A percentile compares a stretch with the other conserved stretches of the same genome.
Evolutionary conservation across 2,797 vertebrate genomes (phyloP).

Genomic region (Enteromius mattozi): DNA sequence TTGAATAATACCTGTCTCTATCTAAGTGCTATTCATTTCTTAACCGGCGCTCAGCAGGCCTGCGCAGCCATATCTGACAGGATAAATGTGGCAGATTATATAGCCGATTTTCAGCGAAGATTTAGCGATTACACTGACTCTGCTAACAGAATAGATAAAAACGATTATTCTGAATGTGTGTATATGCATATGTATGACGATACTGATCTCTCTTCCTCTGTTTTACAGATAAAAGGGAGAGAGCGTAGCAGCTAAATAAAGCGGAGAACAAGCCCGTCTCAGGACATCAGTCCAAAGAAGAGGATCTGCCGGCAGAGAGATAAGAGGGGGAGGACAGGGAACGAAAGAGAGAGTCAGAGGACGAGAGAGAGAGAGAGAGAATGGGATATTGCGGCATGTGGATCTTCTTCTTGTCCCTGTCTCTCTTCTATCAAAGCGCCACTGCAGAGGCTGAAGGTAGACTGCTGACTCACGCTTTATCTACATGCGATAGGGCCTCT

Average conservation of each 20-base stretch:
- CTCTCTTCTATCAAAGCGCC: constrained; percentile 67
- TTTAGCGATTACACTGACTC: constrained; percentile 35
- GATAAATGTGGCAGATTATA: constrained; percentile 21
- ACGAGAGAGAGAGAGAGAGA: constrained; percentile 58
- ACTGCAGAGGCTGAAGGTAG: constrained; percentile 79
- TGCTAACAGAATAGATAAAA: constrained; percentile 42
- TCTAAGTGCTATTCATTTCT: constrained; percentile 28
- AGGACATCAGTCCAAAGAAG: constrained; percentile 54
- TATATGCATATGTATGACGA: constrained; percentile 49
- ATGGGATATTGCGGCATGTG: constrained; percentile 74
- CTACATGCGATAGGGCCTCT: constrained; percentile 12
- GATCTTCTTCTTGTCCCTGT: constrained; percentile 75
- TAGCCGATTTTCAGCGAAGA: constrained; percentile 28
- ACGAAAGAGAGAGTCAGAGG: constrained; percentile 56
- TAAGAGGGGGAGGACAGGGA: constrained; percentile 64
- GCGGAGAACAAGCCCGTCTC: constrained; percentile 53
- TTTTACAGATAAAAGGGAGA: constrained; percentile 70
- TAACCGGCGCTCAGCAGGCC: not conserved
- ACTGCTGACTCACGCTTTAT: constrained; percentile 23
- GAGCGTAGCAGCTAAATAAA: constrained; percentile 68
- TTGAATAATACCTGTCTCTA: constrained; percentile 31
- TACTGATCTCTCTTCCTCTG: constrained; percentile 42
- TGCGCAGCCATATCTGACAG: constrained; percentile 17
- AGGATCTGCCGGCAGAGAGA: constrained; percentile 62
- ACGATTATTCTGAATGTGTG: constrained; percentile 49